Base-by-base conservation (phyloP, 2,888 invertebrate genomes). In the Salpingus planirostris region DNA sequence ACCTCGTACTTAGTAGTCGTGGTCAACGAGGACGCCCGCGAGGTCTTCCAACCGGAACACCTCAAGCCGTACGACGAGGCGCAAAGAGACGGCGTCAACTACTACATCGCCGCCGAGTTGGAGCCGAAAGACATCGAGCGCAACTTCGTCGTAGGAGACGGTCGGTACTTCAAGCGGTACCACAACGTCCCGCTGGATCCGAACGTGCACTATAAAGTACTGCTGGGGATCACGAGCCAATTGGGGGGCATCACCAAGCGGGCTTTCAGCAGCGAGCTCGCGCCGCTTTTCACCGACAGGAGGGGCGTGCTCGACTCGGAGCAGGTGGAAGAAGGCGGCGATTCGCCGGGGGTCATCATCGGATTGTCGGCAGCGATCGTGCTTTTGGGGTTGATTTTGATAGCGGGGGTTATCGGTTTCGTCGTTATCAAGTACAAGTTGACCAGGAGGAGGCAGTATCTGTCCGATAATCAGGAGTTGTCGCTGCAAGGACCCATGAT, bases 61-160 rank as follows among this genome's bases (percentile, higher is more conserved):
- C 68, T 80, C 10, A 73, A 72, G n/a, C 73, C 78, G 52, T 80
- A 77, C 62, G 64, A 76, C 33, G 72, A 74, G 49, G 80, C 91
- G 0, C 65, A 66, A 29, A 70, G 73, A 23, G 74, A 80, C 38
- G 81, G 79, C 1, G 59, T 79, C 3, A 76, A 79, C 2, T 90
- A 86, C 58, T 92, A 92, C 55, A 79, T 91, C 15, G 73, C 88
- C 3, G 91, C 86, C 1, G 84, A 88, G 60, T 64, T 92, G 37
- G 71, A 76, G 31, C 77, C 80, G 12, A 70, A 23, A 59, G 73
- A 76, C 39, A 71, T 78, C 6, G 65, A 74, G 24, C 69, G 73
- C 46, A 70, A 71, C 30, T 92, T 92, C 61, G 67, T 72, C 1
- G 76, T 92, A 24, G 92, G 92, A 3, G 83, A 91, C 62, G 74